Conservation (phyloP, 1,140 invertebrate genomes). For the Drosophila subpulchrella region DNA sequence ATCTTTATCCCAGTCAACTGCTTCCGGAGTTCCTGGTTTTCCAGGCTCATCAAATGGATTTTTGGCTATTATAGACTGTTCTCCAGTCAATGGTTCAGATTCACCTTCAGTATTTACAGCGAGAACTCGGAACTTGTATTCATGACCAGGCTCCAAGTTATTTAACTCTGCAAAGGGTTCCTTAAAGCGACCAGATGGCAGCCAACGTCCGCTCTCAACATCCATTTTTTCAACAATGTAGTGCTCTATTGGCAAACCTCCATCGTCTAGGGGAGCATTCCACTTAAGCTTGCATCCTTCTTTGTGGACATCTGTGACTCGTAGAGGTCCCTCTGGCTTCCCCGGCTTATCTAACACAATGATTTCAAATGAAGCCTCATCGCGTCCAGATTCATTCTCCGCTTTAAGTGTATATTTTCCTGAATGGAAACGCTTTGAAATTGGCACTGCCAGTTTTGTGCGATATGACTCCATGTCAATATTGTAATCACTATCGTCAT, state of each 20-base stretch:
- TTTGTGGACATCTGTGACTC: conserved; percentile 94
- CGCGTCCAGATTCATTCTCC: conserved; percentile 95
- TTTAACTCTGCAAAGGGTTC: conserved; percentile 94
- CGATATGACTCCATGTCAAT: conserved; percentile 94
- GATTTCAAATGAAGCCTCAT: conserved; percentile 95
- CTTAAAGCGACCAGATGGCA: conserved; percentile 91
- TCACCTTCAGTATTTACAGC: conserved; percentile 98
- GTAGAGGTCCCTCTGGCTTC: conserved; percentile 96
- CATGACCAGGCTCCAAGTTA: conserved; percentile 94
- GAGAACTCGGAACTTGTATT: conserved; percentile 98
- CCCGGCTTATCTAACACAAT: conserved; percentile 94
- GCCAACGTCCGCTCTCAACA: conserved; percentile 92
- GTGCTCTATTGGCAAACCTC: conserved; percentile 95
- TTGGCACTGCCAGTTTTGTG: conserved; percentile 91
- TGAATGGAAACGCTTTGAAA: conserved; percentile 91
- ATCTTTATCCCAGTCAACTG: conserved; percentile 97
- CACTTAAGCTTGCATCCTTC: conserved; percentile 97
- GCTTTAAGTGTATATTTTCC: conserved; percentile 95
- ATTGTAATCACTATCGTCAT: conserved; percentile 87
- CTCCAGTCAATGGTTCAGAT: conserved; percentile 95
- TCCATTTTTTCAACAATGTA: conserved; percentile 97
- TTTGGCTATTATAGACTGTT: conserved; percentile 96
- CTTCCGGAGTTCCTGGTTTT: conserved; percentile 94
- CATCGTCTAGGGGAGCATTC: conserved; percentile 96
- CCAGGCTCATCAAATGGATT: conserved; percentile 99